Evolutionary conservation across 1,140 invertebrate species (phyloP), one percentile per base, ranked within the genome.

Genomic region (Apis cerana): DNA sequence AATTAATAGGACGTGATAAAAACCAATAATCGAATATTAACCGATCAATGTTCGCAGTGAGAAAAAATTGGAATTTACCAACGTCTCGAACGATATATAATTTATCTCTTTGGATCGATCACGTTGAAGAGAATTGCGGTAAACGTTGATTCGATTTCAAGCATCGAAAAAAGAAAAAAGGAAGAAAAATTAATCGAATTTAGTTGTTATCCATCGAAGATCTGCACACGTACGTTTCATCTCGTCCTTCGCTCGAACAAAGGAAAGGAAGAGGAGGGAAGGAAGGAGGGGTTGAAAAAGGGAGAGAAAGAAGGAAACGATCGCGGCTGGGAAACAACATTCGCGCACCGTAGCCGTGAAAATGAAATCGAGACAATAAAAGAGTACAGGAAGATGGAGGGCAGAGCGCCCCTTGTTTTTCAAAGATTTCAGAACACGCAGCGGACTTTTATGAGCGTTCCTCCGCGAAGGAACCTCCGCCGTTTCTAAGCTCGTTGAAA

Each of bases 401-500:
- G 65, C 77, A 59, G 62, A 13, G 56, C 83, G 76, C 83, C 80
- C 87, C 77, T 88, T 72, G 87, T 82, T 88, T 88, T 83, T 75
- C 69, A 85, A 88, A 88, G 86, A 88, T 88, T 85, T 79, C 68
- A 79, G 65, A 75, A 79, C 33, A 62, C 75, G 75, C 33, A 54
- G 71, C 23, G 75, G 65, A 82, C 86, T 89, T 89, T 89, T 89
- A 89, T 83, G 85, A 78, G 71, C 69, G 33, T 33, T 33, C 81
- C 56, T 68, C 61, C 50, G 70, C 77, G 75, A 80, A 85, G 77
- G 70, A 88, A 74, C 72, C 59, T 64, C 33, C 71, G 75, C 17
- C 54, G 75, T 68, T 85, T 52, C 87, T 84, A 83, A 89, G 83
- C 85, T 85, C 80, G 86, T 71, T 82, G 83, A 89, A 86, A 90